phyloP scores from a whole-genome alignment of 1,140 invertebrate species.

The Steinernema feltiae region DNA sequence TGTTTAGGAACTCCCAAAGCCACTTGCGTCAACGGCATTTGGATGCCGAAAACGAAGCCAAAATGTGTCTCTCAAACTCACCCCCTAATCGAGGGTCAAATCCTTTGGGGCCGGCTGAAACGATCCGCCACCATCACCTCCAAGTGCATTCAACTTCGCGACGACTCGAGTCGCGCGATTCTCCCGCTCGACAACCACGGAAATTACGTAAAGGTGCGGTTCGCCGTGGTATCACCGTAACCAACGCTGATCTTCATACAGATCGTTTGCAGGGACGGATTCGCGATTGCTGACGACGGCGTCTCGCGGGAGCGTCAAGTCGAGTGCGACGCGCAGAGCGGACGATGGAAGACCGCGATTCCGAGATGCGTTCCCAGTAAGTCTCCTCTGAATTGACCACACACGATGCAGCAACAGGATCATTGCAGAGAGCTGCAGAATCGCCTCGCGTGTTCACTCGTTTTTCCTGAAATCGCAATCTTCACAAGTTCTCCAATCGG shows the following conservation, averaged over 20 bases:
- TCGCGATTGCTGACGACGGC: constrained; percentile 70
- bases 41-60: constrained; percentile 69
- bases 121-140: not conserved
- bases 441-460: constrained; percentile 33
- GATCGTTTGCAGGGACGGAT: constrained; percentile 45
- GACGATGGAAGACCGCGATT: constrained; percentile 73
- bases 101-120: constrained; percentile 37
- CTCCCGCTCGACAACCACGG: not conserved
- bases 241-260: constrained; percentile 18
- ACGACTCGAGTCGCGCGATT: not conserved
- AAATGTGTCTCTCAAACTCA: constrained; percentile 44
- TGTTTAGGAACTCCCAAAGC: constrained; percentile 75
- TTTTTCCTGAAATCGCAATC: constrained; percentile 37
- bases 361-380: constrained; percentile 71
- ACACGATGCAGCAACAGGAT: too few species aligned
- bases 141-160: not conserved
- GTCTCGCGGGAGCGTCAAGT: constrained; percentile 53
- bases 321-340: constrained; percentile 58
- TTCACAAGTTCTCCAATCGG: constrained; percentile 41
- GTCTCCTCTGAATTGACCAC: constrained; percentile 50
- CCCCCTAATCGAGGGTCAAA: constrained; percentile 38
- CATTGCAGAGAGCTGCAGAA: constrained; percentile 31
- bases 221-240: not conserved
- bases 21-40: constrained; percentile 79
- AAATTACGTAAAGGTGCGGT: not conserved